A percentile compares a stretch with the other conserved stretches of the same genome.
These are phyloP conservation scores for Physella acuta DNA, from an alignment of 1,140 invertebrate genomes.

Conservation along the genomic window DNA sequence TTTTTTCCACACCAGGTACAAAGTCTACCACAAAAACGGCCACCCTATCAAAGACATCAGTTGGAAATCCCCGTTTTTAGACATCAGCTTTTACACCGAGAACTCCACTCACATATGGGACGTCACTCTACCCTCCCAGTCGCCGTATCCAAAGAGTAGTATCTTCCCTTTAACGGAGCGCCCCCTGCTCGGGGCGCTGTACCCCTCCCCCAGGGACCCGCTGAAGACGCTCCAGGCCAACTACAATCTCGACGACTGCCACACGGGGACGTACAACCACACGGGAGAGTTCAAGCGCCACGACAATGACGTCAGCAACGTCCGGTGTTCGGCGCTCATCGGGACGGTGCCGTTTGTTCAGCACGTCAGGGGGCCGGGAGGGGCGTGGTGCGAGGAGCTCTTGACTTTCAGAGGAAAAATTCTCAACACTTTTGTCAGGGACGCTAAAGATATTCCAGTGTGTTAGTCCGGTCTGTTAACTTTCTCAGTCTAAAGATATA, in stretches of 20 bases:
- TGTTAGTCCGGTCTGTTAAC: neutral
- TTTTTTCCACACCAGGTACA: constrained; percentile 35
- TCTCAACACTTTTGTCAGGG: neutral
- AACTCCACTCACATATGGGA: constrained; percentile 42
- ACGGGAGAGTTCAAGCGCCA: neutral
- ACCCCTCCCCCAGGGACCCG: constrained; percentile 31
- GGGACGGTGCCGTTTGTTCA: constrained; percentile 19
- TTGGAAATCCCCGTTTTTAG: constrained; percentile 36
- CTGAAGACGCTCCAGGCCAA: constrained; percentile 2
- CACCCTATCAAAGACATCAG: constrained; percentile 9
- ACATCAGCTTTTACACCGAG: constrained; percentile 36
- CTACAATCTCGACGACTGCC: constrained; percentile 27
- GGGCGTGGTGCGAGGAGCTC: constrained; percentile 20
- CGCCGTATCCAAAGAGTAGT: constrained; percentile 14
- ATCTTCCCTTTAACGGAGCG: constrained; percentile 33
- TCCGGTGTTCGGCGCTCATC: constrained; percentile 3
- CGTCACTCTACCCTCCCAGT: constrained; percentile 11
- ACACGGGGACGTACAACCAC: constrained; percentile 29
- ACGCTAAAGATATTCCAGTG: neutral
- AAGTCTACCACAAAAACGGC: constrained; percentile 29
- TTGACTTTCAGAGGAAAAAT: constrained; percentile 5
- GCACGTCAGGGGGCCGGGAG: neutral
- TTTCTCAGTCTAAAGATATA: no score
- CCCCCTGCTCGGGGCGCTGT: constrained; percentile 26
- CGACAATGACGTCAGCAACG: neutral